A percentile compares a stretch with the other conserved stretches of the same genome.
Evolutionary conservation across 2,888 invertebrate species (phyloP).

Genomic region (Oligia strigilis): DNA sequence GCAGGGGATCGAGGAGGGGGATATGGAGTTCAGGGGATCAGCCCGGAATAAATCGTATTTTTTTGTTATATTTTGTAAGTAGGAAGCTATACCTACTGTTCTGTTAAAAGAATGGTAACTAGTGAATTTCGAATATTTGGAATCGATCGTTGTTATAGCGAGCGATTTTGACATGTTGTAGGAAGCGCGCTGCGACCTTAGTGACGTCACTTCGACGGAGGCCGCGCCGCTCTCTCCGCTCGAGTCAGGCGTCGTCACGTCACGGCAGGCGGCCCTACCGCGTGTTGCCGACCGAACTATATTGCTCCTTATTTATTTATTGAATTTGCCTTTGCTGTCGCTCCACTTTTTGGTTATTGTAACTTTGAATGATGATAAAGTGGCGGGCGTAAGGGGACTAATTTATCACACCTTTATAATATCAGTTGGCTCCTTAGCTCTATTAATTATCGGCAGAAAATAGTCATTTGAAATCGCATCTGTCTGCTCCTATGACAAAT

Average conservation of each 20-base stretch:
- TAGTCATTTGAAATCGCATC: constrained; percentile 12
- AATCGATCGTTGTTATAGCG: constrained; percentile 58
- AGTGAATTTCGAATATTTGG: constrained; percentile 48
- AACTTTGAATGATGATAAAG: constrained; percentile 61
- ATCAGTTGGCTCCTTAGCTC: neutral
- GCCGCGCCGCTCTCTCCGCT: constrained; percentile 81
- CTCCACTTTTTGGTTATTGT: constrained; percentile 71
- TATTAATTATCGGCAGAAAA: constrained; percentile 1
- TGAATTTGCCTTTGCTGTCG: constrained; percentile 71
- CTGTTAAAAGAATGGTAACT: neutral
- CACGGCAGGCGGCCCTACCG: constrained; percentile 49
- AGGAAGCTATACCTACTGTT: neutral
- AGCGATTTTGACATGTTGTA: constrained; percentile 75
- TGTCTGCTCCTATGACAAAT: constrained; percentile 3
- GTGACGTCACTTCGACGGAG: constrained; percentile 81
- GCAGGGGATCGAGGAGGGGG: too few relatives aligned
- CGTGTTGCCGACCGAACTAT: constrained; percentile 69
- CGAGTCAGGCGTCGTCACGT: constrained; percentile 46
- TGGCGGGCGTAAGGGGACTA: constrained; percentile 51
- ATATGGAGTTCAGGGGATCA: too few relatives aligned
- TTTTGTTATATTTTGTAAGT: neutral
- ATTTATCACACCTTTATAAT: constrained; percentile 39
- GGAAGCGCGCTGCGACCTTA: constrained; percentile 83
- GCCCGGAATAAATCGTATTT: too few relatives aligned
- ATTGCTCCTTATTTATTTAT: constrained; percentile 77